Conservation (phyloP, 53 echinoderm and acorn worm genomes). For the Arbacia lixula region DNA sequence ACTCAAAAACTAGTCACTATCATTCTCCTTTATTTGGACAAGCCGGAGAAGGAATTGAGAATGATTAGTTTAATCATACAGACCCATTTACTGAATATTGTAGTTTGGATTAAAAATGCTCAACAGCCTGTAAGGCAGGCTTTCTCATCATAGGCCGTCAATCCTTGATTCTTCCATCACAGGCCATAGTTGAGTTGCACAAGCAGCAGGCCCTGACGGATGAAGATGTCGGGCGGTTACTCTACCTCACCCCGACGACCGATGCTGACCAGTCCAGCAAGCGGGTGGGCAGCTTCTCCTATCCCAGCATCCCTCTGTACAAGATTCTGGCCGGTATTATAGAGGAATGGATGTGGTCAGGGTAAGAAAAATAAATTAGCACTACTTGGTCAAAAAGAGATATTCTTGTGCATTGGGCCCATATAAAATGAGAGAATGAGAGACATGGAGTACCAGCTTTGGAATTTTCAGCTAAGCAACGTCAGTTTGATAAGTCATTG, state of each 20-base stretch:
- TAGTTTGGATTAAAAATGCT: no score
- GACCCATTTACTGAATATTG: no score
- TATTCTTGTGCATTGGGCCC: no score
- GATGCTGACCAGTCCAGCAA: not conserved
- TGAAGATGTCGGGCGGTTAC: not conserved
- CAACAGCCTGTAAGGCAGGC: no score
- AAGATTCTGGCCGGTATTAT: constrained; percentile 1
- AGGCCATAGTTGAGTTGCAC: constrained; percentile 5
- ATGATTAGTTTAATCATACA: no score
- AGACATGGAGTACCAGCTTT: not conserved
- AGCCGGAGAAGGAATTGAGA: no score
- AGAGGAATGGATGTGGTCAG: constrained; percentile 24
- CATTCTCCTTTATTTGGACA: no score
- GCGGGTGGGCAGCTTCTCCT: constrained; percentile 13
- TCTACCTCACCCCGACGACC: not conserved
- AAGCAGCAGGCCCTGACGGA: not conserved
- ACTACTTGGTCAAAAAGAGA: no score
- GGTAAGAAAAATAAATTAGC: not conserved
- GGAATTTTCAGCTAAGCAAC: not conserved
- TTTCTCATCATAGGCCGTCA: no score
- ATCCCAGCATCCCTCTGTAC: constrained; percentile 17
- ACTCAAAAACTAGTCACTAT: no score
- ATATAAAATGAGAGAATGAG: not conserved
- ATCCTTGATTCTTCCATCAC: no score
- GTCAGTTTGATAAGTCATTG: no score